These are phyloP conservation scores for Leptodactylus fallax DNA, from an alignment of 2,797 vertebrate genomes.

Conservation along the genomic window DNA sequence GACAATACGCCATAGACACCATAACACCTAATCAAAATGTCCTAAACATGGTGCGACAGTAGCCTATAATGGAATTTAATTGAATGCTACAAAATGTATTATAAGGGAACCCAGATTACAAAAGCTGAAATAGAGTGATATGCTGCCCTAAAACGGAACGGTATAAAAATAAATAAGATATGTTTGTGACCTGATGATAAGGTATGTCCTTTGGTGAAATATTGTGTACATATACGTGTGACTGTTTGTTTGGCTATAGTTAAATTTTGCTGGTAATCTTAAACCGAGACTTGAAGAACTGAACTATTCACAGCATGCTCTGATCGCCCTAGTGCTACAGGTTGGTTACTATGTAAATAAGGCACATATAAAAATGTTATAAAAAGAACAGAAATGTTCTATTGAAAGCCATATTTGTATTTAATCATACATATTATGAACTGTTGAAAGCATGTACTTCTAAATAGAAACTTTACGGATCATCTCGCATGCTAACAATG, in stretches of 20 bases:
- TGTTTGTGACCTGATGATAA: background rate
- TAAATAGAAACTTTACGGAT: constrained; percentile 52
- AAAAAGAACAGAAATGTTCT: background rate
- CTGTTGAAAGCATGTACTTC: constrained; percentile 1
- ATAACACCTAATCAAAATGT: too few relatives aligned
- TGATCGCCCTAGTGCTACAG: background rate
- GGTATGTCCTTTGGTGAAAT: background rate
- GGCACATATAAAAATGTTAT: background rate
- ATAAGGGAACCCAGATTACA: background rate
- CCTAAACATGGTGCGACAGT: too few relatives aligned
- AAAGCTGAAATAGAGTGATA: background rate
- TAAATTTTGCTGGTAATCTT: background rate
- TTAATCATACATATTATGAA: constrained; percentile 14
- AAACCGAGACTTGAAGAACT: background rate
- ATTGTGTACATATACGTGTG: background rate
- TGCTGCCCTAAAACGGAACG: background rate
- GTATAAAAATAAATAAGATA: background rate
- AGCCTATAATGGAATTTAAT: background rate
- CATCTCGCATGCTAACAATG: constrained; percentile 75
- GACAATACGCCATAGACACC: too few relatives aligned
- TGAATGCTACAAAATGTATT: background rate
- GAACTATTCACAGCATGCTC: background rate
- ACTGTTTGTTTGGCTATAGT: background rate
- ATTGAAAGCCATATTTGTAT: background rate
- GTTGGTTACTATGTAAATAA: background rate